A percentile compares a stretch with the other conserved stretches of the same genome.
These are phyloP conservation scores for Antitype chi DNA, from an alignment of 2,888 invertebrate species.

Conservation along the genomic window DNA sequence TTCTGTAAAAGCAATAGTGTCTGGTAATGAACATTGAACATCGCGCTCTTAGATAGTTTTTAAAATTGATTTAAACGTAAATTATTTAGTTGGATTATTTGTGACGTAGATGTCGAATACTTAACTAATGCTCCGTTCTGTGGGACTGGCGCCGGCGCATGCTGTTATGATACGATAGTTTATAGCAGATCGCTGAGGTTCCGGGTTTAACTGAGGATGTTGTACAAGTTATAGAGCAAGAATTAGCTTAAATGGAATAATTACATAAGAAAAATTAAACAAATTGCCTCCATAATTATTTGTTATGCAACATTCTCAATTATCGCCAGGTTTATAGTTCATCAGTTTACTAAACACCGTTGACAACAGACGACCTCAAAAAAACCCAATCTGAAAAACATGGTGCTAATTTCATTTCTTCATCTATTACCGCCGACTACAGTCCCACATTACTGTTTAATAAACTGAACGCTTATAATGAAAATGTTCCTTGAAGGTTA, in stretches of 20 bases:
- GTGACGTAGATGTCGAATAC: slow-evolving; percentile 58
- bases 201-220: slow-evolving; percentile 46
- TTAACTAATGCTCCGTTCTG: slow-evolving; percentile 54
- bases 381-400: slow-evolving; percentile 63
- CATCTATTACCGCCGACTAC: slow-evolving; percentile 43
- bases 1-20: slow-evolving; percentile 50
- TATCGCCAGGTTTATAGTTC: slow-evolving; percentile 35
- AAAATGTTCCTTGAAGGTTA: slow-evolving; percentile 68
- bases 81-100: slow-evolving; percentile 65
- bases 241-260: not conserved
- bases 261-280: not conserved
- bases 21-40: slow-evolving; percentile 53
- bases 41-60: slow-evolving; percentile 54
- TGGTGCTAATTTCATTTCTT: slow-evolving; percentile 71
- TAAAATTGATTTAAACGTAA: slow-evolving; percentile 62
- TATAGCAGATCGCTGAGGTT: slow-evolving; percentile 54
- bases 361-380: slow-evolving; percentile 38
- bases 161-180: slow-evolving; percentile 62
- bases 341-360: slow-evolving; percentile 23
- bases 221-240: not conserved
- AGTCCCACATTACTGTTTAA: slow-evolving; percentile 55
- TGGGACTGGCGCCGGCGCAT: slow-evolving; percentile 56
- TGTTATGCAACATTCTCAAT: slow-evolving; percentile 26
- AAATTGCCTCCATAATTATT: not conserved
- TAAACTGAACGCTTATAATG: slow-evolving; percentile 67